These are phyloP conservation scores for Oithona nana DNA, from an alignment of 2,888 invertebrate genomes.

Conservation along the genomic window DNA sequence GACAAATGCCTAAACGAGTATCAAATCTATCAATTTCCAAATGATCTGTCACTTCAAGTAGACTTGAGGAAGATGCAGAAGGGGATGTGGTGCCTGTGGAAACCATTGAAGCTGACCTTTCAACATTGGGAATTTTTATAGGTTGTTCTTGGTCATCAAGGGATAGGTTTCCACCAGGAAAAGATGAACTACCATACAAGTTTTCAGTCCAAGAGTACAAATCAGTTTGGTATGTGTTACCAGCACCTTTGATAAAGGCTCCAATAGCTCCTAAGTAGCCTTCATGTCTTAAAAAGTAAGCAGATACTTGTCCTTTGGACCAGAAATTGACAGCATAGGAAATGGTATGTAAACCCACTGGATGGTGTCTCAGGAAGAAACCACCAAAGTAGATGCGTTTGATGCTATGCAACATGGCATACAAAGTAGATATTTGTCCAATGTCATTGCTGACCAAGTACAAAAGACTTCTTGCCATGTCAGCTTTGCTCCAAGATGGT, in stretches of 20 bases:
- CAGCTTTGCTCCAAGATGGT: conserved; percentile 30
- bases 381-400: conserved; percentile 32
- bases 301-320: conserved; percentile 44
- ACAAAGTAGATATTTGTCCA: conserved; percentile 47
- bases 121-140: neutral
- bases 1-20: conserved; percentile 43
- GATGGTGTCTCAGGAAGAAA: conserved; percentile 46
- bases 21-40: conserved; percentile 38
- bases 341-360: conserved; percentile 46
- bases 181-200: conserved; percentile 43
- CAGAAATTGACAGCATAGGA: conserved; percentile 46
- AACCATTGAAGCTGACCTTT: conserved; percentile 19
- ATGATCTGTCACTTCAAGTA: conserved; percentile 26
- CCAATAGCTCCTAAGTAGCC: conserved; percentile 50
- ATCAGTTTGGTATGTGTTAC: conserved; percentile 34
- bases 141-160: neutral
- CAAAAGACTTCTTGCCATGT: conserved; percentile 42
- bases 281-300: conserved; percentile 46
- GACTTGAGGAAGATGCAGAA: neutral
- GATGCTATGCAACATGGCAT: conserved; percentile 42
- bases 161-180: conserved; percentile 25
- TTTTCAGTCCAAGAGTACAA: conserved; percentile 46
- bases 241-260: conserved; percentile 44
- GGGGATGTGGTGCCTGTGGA: neutral
- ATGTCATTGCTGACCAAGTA: conserved; percentile 48